Base-by-base conservation (phyloP, 2,113 vertebrate species). In the Syrrhaptes paradoxus region DNA sequence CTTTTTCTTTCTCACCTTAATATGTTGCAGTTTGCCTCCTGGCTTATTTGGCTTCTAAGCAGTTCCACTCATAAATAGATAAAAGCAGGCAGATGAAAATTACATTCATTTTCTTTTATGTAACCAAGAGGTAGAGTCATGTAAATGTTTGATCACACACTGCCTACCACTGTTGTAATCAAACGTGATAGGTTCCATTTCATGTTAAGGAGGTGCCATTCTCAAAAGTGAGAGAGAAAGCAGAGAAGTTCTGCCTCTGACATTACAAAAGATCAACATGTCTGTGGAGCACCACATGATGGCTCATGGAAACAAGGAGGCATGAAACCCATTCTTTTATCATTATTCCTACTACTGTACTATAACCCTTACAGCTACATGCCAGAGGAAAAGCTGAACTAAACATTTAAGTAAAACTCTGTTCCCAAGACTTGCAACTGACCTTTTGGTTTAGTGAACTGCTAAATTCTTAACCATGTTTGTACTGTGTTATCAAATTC, bases 91-190 rank as follows among this genome's bases (percentile, higher is more conserved):
- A 94, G 89, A 93, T 89, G 84, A 96, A 96, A 95, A 96, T 93
- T 82, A 81, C 73, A 79, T 72, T 95, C 28, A 79, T 95, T 95
- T 96, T 87, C 88, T 95, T 96, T 93, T 79, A 92, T 90, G 62
- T 70, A 94, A 93, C 49, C 68, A 81, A 93, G 71, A 92, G 43
- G 68, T 70, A 94, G 31, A 93, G 54, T 82, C 83, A 85, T 78
- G 92, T 93, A 95, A 92, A 95, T 93, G 85, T 96, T 94, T 97
- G 85, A 89, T 92, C 83, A 72, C 73, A 88, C 48, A 51, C 79
- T 72, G 88, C 72, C 90, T 87, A 75, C 76, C 59, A 77, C 48
- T 92, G 52, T 52, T 68, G 55, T 76, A 93, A 89, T 90, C 16
- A 1, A 76, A 87, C 58, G 57, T 67, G 65, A 89, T 31, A 36